Evolutionary conservation across 2,797 vertebrate species (phyloP), one percentile per base, ranked within the genome.

Genomic region (Sciurus vulgaris): DNA sequence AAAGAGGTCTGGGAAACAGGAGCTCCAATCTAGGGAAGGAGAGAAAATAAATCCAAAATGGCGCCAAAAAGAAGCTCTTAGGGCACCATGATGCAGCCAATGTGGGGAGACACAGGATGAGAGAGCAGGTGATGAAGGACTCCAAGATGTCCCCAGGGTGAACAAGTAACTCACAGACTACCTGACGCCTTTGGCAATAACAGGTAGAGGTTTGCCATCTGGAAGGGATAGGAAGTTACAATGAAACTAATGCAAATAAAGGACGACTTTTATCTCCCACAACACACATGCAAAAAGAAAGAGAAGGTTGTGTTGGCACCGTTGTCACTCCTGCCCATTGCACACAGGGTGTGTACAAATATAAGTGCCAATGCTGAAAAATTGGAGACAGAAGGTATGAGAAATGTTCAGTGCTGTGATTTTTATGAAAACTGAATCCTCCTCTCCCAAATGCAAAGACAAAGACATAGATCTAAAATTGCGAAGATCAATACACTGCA

Each of bases 241-340:
- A 30, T 61, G n/a, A 15, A 90, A 77, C 47, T 54, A 89, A 82
- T 90, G 18, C 90, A 85, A 92, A 90, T 17, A 69, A 2, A 77
- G 12, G 63, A 24, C 30, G 56, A 41, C 47, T 96, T 88, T 91
- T 76, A 56, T 91, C 87, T 84, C 63, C 49, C 7, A 0, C 69
- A 93, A 65, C 33, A 63, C 88, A 61, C 20, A 72, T n/a, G 70
- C 13, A 38, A 41, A 69, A 5, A 47, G 12, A 61, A n/a, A 70
- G 7, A 89, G 51, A 72, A 81, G 78, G n/a, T 33, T 73, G 38
- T 83, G 83, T 44, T 20, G 78, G 9, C 30, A 51, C 8, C 30
- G 1, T 30, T 51, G 49, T n/a, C 20, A 51, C 59, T 63, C 9
- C 28, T 20, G 56, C 47, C 54, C n/a, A 28, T 76, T 63, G 28